These are phyloP conservation scores for Tineola bisselliella DNA, from an alignment of 2,888 invertebrate genomes.

Conservation along the genomic window DNA sequence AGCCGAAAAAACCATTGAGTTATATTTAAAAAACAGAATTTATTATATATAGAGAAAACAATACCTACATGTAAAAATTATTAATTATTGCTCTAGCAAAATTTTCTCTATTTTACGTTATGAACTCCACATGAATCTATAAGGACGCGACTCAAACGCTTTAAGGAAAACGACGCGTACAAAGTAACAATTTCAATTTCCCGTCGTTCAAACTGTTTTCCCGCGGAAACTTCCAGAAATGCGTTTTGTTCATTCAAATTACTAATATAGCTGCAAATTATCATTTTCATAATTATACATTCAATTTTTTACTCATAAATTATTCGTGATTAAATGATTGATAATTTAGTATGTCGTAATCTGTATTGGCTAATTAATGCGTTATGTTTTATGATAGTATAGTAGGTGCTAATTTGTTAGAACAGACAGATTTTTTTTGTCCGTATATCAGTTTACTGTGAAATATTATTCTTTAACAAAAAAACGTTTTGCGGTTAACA, in stretches of 20 bases:
- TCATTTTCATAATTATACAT: too few relatives aligned
- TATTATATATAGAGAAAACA: too few relatives aligned
- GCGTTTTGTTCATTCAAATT: background rate
- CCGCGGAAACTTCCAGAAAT: background rate
- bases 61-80: too few relatives aligned
- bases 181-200: background rate
- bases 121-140: too few relatives aligned
- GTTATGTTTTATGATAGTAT: background rate
- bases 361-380: background rate
- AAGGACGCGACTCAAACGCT: too few relatives aligned
- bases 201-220: background rate
- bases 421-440: background rate
- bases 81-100: too few relatives aligned
- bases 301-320: too few relatives aligned
- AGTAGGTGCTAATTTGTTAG: background rate
- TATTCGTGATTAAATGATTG: too few relatives aligned
- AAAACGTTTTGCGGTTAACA: background rate
- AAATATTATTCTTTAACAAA: background rate
- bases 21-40: too few relatives aligned
- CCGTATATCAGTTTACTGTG: background rate
- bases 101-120: too few relatives aligned
- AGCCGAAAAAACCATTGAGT: too few relatives aligned
- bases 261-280: background rate
- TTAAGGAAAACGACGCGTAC: too few relatives aligned
- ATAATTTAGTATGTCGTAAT: background rate